A percentile compares a stretch with the other conserved stretches of the same genome.
phyloP scores from a whole-genome alignment of 2,113 vertebrate species.

The Epinephelus fuscoguttatus region DNA sequence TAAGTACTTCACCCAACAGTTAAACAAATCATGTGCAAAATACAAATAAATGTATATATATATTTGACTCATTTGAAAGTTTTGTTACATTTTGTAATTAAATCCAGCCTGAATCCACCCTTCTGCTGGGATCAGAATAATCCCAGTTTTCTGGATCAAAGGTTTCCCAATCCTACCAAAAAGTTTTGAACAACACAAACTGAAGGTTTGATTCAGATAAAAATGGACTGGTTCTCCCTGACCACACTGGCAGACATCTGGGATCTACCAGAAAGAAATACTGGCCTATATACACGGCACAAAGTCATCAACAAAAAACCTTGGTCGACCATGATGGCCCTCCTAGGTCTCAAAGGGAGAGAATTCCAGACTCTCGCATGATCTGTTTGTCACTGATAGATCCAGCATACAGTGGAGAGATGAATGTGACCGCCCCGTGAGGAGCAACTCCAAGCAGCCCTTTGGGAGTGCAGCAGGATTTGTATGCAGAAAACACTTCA shows the following conservation, averaged over 20 bases:
- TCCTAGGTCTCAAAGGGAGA: neutral
- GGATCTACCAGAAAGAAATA: neutral
- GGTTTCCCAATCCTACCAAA: too few relatives aligned
- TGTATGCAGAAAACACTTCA: neutral
- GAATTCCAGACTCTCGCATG: neutral
- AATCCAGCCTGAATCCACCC: too few relatives aligned
- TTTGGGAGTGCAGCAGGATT: neutral
- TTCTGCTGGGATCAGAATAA: too few relatives aligned
- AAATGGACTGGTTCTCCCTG: neutral
- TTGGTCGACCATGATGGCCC: neutral
- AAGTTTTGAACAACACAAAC: too few relatives aligned
- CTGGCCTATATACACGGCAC: neutral
- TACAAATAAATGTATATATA: too few relatives aligned
- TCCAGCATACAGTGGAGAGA: too few relatives aligned
- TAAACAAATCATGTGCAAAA: too few relatives aligned
- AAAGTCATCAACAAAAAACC: neutral
- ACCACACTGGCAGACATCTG: neutral
- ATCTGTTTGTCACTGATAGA: neutral
- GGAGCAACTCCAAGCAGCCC: neutral
- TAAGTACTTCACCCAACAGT: too few relatives aligned
- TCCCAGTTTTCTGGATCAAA: too few relatives aligned
- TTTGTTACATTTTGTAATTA: too few relatives aligned
- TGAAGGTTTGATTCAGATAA: too few relatives aligned
- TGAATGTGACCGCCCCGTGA: neutral
- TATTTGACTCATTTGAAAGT: too few relatives aligned